Evolutionary conservation across 2,113 vertebrate genomes (phyloP), one percentile per base, ranked within the genome.

Genomic region (Baryphthengus martii): DNA sequence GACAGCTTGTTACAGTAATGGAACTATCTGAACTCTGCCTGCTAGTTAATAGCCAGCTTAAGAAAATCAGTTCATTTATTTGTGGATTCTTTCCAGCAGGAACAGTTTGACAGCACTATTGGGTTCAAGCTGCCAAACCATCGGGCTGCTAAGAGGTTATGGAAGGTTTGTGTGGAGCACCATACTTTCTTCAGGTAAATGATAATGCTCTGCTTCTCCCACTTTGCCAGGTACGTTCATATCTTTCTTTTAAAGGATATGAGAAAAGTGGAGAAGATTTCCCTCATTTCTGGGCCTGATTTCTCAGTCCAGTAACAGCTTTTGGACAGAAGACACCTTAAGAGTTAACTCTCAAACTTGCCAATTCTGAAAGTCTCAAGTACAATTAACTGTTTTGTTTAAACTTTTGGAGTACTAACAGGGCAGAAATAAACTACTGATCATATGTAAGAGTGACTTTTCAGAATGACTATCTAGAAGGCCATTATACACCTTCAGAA

Each of bases 161-260:
- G 99, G 99, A 99, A 99, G 91, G 99, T 99, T 85, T 99, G 99
- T 31, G 99, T 99, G 97, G 99, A 99, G 85, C 99, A 99, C 95
- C 99, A 99, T 98, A 99, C 99, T 92, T 99, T 99, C 96, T 99
- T 99, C 98, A 99, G 99, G 99, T 99, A 98, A 96, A 49, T 53
- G 11, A 20, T 86, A 78, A 59, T 76, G 88, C 39, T 92, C 44
- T 80, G 29, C 47, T 83, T 94, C 35, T 14, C 11, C 11, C 3
- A 2, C 26, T 72, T 88, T 24, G 17, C n/a, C 35, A 71, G 11
- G 8, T 62, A 39, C 44, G 17, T 16, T 71, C 3, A 3, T 63
- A 33, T 15, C 7, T 65, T 55, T 67, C 11, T 85, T 68, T 62
- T 40, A 49, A 79, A 85, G 12, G 25, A 13, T 45, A n/a, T 4